phyloP scores from a whole-genome alignment of 2,797 vertebrate genomes.

The Sebastes kiyomatsui region DNA sequence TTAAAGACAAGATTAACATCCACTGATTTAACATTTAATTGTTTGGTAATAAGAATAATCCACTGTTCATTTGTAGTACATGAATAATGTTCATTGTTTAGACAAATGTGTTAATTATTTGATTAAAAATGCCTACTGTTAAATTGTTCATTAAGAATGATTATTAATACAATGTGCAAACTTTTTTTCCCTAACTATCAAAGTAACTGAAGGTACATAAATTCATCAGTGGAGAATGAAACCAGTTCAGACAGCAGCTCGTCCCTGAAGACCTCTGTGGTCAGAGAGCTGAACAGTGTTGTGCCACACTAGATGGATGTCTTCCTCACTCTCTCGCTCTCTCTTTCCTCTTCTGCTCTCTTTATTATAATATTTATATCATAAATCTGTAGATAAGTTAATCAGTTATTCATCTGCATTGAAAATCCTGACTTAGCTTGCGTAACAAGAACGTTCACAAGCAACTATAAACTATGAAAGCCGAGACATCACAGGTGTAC shows the following conservation, averaged over 20 bases:
- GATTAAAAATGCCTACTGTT: not conserved
- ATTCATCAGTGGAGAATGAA: slow-evolving; percentile 29
- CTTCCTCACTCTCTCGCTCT: slow-evolving; percentile 16
- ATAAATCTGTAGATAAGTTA: not conserved
- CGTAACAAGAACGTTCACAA: not conserved
- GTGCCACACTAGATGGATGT: slow-evolving; percentile 49
- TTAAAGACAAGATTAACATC: not conserved
- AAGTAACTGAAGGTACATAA: not conserved
- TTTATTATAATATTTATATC: not conserved
- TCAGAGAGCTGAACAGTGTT: slow-evolving; percentile 54
- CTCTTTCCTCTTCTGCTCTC: not conserved
- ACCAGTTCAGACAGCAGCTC: slow-evolving; percentile 62
- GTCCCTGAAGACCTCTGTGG: slow-evolving; percentile 63
- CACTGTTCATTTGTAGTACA: not conserved
- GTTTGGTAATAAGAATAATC: not conserved
- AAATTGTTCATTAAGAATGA: not conserved
- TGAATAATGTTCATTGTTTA: not conserved
- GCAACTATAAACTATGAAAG: not conserved
- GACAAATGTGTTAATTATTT: not conserved
- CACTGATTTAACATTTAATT: not conserved
- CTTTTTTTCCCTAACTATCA: not conserved
- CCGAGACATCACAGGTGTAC: slow-evolving; percentile 4
- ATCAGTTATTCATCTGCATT: not conserved
- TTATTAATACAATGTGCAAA: not conserved
- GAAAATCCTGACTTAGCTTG: not conserved